These are phyloP conservation scores for Phalera bucephala DNA, from an alignment of 2,888 invertebrate genomes.

Conservation along the genomic window DNA sequence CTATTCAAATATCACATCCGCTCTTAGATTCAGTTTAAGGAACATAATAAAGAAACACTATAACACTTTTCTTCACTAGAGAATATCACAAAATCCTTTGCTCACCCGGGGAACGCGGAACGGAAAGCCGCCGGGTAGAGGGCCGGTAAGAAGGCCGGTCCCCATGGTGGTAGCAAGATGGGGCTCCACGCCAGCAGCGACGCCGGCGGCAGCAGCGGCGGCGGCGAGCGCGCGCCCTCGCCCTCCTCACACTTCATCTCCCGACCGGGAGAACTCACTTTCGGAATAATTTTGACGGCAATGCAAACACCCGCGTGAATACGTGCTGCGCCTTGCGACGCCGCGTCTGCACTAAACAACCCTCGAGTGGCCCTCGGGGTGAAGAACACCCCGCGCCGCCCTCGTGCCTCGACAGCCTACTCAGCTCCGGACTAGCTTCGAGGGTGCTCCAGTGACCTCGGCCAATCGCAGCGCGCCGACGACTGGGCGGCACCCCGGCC, in stretches of 20 bases:
- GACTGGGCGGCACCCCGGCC: constrained; percentile 65
- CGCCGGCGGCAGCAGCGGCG: constrained; percentile 80
- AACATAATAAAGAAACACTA: constrained; percentile 11
- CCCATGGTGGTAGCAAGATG: constrained; percentile 89
- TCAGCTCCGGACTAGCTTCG: constrained; percentile 70
- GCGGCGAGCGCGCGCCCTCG: constrained; percentile 65
- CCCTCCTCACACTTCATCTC: constrained; percentile 81
- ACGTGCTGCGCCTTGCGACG: constrained; percentile 79
- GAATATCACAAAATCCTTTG: constrained; percentile 31
- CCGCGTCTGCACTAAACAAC: constrained; percentile 80
- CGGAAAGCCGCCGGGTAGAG: constrained; percentile 88
- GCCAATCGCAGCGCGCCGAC: constrained; percentile 59
- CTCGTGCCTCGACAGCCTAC: constrained; percentile 81
- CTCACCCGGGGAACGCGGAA: constrained; percentile 90
- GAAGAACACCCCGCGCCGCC: constrained; percentile 80
- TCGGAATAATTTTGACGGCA: constrained; percentile 77
- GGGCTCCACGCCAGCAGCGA: constrained; percentile 90
- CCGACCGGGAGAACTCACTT: constrained; percentile 77
- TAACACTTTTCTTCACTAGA: constrained; percentile 17
- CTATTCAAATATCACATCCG: too few species aligned
- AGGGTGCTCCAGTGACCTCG: constrained; percentile 73
- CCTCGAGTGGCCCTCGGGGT: constrained; percentile 82
- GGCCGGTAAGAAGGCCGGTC: constrained; percentile 87
- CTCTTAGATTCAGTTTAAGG: constrained; percentile 11
- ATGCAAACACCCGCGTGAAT: constrained; percentile 57